A percentile compares a stretch with the other conserved stretches of the same genome.
Conservation (phyloP, 2,888 invertebrate genomes). For the Euclidia mi region DNA sequence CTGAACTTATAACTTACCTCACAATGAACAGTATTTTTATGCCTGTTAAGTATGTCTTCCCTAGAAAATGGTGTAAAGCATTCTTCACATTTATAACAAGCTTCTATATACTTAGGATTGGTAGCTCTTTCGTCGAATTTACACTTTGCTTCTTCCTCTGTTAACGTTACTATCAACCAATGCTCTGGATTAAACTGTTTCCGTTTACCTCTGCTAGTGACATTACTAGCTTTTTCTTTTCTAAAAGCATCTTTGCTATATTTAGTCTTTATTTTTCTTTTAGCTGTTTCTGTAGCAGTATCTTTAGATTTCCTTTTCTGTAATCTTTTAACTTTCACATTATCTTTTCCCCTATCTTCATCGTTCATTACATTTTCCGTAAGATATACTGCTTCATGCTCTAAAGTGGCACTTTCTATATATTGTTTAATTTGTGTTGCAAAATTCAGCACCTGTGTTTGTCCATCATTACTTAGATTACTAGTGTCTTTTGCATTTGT, state of each 20-base stretch:
- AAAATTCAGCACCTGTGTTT: too few species aligned
- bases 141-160: constrained; percentile 75
- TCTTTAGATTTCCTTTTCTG: background rate
- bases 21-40: constrained; percentile 70
- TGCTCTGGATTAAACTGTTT: constrained; percentile 59
- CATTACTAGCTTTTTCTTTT: constrained; percentile 4
- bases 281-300: background rate
- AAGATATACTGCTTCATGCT: too few species aligned
- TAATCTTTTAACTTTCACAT: background rate
- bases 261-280: constrained; percentile 9
- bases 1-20: constrained; percentile 64
- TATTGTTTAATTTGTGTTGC: too few species aligned
- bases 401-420: too few species aligned
- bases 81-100: constrained; percentile 70
- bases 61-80: constrained; percentile 78
- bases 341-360: constrained; percentile 3
- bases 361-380: too few species aligned
- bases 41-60: constrained; percentile 74
- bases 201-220: constrained; percentile 3
- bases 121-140: constrained; percentile 68
- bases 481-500: too few species aligned
- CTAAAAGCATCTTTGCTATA: too few species aligned
- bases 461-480: too few species aligned
- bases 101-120: constrained; percentile 68
- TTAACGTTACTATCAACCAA: constrained; percentile 73